phyloP scores from a whole-genome alignment of 2,888 invertebrate genomes.

The Arge pagana region DNA sequence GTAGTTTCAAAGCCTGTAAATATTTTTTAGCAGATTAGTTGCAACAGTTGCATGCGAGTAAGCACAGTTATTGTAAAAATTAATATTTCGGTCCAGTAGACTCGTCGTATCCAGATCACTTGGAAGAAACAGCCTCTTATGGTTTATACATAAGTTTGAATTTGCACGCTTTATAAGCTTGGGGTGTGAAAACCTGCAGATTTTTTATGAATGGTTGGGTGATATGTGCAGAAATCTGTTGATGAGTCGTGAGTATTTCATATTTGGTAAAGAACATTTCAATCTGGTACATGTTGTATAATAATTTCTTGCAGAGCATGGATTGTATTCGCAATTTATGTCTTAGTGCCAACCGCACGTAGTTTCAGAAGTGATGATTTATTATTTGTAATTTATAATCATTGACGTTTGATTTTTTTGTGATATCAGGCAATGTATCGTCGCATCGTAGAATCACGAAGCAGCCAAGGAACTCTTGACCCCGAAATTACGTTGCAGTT shows the following conservation, averaged over 20 bases:
- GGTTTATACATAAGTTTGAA: slow-evolving; percentile 4
- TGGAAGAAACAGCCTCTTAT: slow-evolving; percentile 55
- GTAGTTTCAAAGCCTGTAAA: slow-evolving; percentile 7
- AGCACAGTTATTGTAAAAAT: slow-evolving; percentile 11
- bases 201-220: too few relatives aligned
- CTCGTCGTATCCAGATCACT: slow-evolving; percentile 36
- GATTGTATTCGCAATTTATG: too few relatives aligned
- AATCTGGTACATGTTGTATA: too few relatives aligned
- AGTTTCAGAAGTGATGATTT: too few relatives aligned
- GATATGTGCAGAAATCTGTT: too few relatives aligned
- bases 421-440: slow-evolving; percentile 80
- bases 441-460: slow-evolving; percentile 78
- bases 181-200: too few relatives aligned
- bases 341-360: too few relatives aligned
- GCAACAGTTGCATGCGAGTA: slow-evolving; percentile 7
- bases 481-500: slow-evolving; percentile 92
- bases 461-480: slow-evolving; percentile 74
- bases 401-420: too few relatives aligned
- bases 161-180: slow-evolving; percentile 38
- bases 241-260: too few relatives aligned
- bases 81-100: neutral
- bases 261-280: too few relatives aligned
- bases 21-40: slow-evolving; percentile 3
- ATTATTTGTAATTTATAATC: too few relatives aligned
- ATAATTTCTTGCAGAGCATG: too few relatives aligned